These are phyloP conservation scores for Ametastegia equiseti DNA, from an alignment of 2,888 invertebrate genomes.

Conservation along the genomic window DNA sequence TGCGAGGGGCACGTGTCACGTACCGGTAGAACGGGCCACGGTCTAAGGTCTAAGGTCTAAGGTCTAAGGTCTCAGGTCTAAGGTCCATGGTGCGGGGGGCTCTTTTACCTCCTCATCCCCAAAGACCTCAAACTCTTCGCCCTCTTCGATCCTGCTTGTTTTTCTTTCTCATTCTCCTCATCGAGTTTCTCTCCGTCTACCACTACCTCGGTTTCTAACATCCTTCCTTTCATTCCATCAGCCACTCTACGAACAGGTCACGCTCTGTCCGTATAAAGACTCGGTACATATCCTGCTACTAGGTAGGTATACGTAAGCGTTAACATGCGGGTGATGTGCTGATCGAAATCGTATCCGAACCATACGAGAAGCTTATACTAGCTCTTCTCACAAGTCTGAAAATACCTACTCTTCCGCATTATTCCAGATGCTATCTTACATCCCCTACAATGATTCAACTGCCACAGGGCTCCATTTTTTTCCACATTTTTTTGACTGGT, in stretches of 20 bases:
- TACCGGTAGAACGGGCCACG: constrained; percentile 28
- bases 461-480: too few relatives aligned
- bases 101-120: constrained; percentile 1
- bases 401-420: not conserved
- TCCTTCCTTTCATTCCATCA: constrained; percentile 37
- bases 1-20: constrained; percentile 41
- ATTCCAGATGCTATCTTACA: not conserved
- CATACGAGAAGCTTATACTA: not conserved
- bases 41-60: not conserved
- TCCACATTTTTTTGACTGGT: too few relatives aligned
- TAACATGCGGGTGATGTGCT: constrained; percentile 13
- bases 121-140: constrained; percentile 30
- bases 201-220: constrained; percentile 10
- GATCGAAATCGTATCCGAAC: not conserved
- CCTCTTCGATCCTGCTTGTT: constrained; percentile 17
- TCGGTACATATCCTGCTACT: not conserved
- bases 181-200: not conserved
- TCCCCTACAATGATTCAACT: too few relatives aligned
- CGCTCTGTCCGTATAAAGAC: constrained; percentile 31
- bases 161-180: constrained; percentile 32
- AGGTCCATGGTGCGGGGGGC: not conserved
- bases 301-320: not conserved
- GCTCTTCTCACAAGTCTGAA: not conserved
- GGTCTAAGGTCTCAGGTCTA: constrained; percentile 3
- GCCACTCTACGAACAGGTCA: constrained; percentile 33